Evolutionary conservation across 2,113 vertebrate species (phyloP), one percentile per base, ranked within the genome.

Genomic region (Gallinago media): DNA sequence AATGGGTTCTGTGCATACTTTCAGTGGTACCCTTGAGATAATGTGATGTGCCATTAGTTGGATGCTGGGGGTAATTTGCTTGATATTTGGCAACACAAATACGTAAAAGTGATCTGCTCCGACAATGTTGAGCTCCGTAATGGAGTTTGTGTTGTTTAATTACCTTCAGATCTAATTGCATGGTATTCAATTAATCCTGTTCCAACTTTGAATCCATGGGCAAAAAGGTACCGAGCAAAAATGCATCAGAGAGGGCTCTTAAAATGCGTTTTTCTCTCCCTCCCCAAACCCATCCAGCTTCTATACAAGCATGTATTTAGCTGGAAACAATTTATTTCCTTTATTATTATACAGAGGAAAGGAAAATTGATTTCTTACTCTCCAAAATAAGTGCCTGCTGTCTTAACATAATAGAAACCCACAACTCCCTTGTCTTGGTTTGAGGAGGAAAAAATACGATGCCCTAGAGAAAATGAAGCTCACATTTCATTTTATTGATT

Each of bases 61-160:
- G 87, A 56, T 84, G 78, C 71, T 93, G 91, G 58, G 68, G 59
- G 47, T 91, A 83, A 83, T 97, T 96, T 95, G 32, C 85, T 88
- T 91, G 70, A 4, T 81, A 70, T 91, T 97, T 96, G 87, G 85
- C 88, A 84, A 32, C 40, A 6, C 34, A 65, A 40, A 15, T 88
- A 29, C 20, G 20, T 85, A 80, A 66, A 92, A 89, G 49, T 62
- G 8, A 31, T 74, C 92, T 85, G 44, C 62, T 82, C 47, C 21
- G 17, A 12, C 40, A 62, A 7, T 25, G 23, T 25, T 95, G 92
- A 81, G 46, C 81, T 92, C 67, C 90, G 17, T 59, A 94, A 96
- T 91, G 85, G 75, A 77, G 59, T 78, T 93, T 54, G 22, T 70
- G 31, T 79, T 96, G 87, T 91, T 97, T 97, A 97, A 97, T 97